Percentiles rank a stretch among this genome's conserved stretches.
phyloP scores from a whole-genome alignment of 2,797 vertebrate species.

The Microtus obscurus region DNA sequence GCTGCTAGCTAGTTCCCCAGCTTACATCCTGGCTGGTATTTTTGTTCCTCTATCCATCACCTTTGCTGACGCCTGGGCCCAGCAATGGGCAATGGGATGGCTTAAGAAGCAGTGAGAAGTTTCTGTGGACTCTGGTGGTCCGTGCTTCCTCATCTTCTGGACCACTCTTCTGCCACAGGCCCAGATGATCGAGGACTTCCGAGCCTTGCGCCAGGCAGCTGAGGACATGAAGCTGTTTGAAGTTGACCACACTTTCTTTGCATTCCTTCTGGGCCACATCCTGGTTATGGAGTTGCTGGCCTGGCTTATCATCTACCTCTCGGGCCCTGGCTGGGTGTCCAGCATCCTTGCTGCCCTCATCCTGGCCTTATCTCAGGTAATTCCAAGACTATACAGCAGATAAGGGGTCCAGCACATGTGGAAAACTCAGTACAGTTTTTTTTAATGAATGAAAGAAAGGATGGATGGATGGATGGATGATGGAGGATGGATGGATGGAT shows the following conservation, averaged over 20 bases:
- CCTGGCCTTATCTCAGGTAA: constrained; percentile 81
- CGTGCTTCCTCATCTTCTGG: rapidly evolving
- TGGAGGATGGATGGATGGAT: too few species aligned
- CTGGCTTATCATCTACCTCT: constrained; percentile 79
- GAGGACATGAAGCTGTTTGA: constrained; percentile 82
- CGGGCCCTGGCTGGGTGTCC: constrained; percentile 80
- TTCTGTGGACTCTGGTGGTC: not conserved
- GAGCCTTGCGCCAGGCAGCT: constrained; percentile 68
- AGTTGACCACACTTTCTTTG: constrained; percentile 70
- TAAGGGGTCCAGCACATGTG: not conserved
- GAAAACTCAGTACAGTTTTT: not conserved
- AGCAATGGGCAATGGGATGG: not conserved
- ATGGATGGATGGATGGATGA: not conserved
- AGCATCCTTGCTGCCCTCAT: constrained; percentile 70
- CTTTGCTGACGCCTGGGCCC: not conserved
- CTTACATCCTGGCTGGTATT: not conserved
- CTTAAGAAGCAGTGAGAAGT: not conserved
- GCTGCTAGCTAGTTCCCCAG: not conserved
- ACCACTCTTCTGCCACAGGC: not conserved
- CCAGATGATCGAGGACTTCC: constrained; percentile 79
- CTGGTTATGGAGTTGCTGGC: constrained; percentile 79
- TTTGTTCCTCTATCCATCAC: not conserved
- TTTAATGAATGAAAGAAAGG: not conserved
- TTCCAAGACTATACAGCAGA: not conserved
- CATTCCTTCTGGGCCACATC: constrained; percentile 78